Conservation (phyloP, 2,888 invertebrate genomes). For the Mechanitis messenoides region DNA sequence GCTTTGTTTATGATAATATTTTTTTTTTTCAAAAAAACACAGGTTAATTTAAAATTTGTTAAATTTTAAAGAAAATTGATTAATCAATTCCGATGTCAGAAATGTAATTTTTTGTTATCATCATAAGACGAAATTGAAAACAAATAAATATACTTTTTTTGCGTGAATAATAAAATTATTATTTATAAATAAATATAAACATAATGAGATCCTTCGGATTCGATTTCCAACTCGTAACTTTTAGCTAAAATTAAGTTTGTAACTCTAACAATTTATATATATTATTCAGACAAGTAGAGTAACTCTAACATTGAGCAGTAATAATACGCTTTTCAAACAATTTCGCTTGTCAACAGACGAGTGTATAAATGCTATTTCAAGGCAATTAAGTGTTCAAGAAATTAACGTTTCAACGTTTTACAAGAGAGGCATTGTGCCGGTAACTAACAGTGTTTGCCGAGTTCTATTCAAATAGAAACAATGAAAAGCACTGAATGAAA, state of each 20-base stretch:
- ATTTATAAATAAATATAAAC: too few relatives aligned
- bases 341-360: constrained; percentile 1
- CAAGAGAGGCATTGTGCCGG: constrained; percentile 25
- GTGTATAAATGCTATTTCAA: constrained; percentile 22
- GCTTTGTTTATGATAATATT: too few relatives aligned
- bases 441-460: constrained; percentile 27
- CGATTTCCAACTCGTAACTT: not conserved
- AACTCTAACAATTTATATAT: not conserved
- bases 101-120: too few relatives aligned
- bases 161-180: too few relatives aligned
- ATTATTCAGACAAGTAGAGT: not conserved
- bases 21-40: too few relatives aligned
- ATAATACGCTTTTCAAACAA: not conserved
- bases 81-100: too few relatives aligned
- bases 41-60: too few relatives aligned
- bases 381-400: constrained; percentile 27
- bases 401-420: constrained; percentile 27
- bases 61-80: too few relatives aligned
- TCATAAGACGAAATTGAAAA: too few relatives aligned
- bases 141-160: too few relatives aligned
- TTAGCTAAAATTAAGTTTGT: not conserved
- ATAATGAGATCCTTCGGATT: too few relatives aligned
- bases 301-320: not conserved
- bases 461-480: constrained; percentile 29
- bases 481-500: constrained; percentile 22